These are phyloP conservation scores for Polyommatus icarus DNA, from an alignment of 2,888 invertebrate species.

Conservation along the genomic window DNA sequence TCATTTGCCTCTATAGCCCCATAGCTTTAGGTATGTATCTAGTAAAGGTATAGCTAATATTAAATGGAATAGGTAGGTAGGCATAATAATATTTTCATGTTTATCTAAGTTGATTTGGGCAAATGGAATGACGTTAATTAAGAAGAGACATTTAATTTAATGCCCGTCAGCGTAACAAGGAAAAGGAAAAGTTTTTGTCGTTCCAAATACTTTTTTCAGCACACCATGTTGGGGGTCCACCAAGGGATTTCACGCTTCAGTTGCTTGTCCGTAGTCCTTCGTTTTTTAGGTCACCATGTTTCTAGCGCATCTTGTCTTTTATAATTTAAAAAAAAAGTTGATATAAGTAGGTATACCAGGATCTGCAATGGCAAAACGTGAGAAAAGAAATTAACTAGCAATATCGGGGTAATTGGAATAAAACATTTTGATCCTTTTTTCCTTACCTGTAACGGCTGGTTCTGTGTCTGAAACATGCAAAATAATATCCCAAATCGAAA, in stretches of 20 bases:
- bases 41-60: too few relatives aligned
- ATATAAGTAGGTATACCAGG: too few relatives aligned
- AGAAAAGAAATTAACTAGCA: too few relatives aligned
- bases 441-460: too few relatives aligned
- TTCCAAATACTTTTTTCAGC: not conserved
- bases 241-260: conserved; percentile 16
- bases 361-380: too few relatives aligned
- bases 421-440: too few relatives aligned
- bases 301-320: not conserved
- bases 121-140: conserved; percentile 9
- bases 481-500: too few relatives aligned
- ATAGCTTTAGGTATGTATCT: too few relatives aligned
- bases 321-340: not conserved
- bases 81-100: not conserved
- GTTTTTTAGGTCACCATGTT: conserved; percentile 4
- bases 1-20: too few relatives aligned
- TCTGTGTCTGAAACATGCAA: too few relatives aligned
- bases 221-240: not conserved
- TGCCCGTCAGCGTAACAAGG: conserved; percentile 14
- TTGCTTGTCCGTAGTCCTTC: not conserved
- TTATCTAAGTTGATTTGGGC: not conserved
- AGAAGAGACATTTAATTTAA: conserved; percentile 19
- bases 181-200: not conserved
- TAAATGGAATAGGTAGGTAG: too few relatives aligned
- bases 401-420: too few relatives aligned